Evolutionary conservation across 2,113 vertebrate species (phyloP).

Genomic region (Actinemys pallida): DNA sequence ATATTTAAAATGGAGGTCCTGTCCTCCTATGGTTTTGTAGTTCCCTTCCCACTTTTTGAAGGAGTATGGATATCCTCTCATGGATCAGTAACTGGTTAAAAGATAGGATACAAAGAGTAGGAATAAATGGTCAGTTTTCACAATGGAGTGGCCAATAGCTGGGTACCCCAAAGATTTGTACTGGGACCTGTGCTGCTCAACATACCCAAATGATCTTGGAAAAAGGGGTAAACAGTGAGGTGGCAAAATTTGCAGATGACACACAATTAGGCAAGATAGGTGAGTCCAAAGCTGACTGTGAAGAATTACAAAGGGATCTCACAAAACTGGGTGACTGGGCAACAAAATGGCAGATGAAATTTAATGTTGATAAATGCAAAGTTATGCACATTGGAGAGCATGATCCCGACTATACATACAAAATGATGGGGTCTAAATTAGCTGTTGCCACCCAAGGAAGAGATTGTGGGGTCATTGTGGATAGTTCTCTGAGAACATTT

Average conservation of each 20-base stretch:
- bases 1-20: not conserved
- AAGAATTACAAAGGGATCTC: not conserved
- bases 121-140: not conserved
- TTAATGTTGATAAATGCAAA: not conserved
- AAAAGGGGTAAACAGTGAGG: not conserved
- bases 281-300: not conserved
- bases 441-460: not conserved
- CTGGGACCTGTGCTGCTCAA: not conserved
- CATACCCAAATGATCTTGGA: not conserved
- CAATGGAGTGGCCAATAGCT: not conserved
- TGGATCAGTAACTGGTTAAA: not conserved
- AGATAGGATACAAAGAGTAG: not conserved
- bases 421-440: not conserved
- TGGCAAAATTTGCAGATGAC: not conserved
- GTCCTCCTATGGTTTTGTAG: not conserved
- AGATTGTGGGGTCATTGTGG: not conserved
- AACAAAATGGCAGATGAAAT: too few relatives aligned
- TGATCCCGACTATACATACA: not conserved
- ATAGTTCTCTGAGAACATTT: not conserved
- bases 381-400: not conserved
- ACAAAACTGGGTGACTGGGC: not conserved
- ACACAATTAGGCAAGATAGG: not conserved
- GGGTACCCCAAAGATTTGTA: not conserved
- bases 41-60: not conserved
- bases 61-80: not conserved